Evolutionary conservation across 1,140 invertebrate species (phyloP), one percentile per base, ranked within the genome.

Genomic region (Apis laboriosa): DNA sequence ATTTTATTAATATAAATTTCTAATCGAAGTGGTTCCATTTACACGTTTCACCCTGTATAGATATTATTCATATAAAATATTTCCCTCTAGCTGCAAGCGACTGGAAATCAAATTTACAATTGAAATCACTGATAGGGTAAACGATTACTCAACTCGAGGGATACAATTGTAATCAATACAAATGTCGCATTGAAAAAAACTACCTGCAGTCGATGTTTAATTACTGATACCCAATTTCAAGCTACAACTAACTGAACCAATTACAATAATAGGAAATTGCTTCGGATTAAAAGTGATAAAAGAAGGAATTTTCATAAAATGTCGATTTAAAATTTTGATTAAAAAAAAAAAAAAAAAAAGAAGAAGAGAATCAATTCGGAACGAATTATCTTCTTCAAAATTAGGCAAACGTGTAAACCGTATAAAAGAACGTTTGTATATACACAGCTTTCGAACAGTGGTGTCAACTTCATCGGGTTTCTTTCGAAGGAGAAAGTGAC

Each of bases 101-200:
- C n/a, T 58, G 21, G 21, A 19, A 56, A 75, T 51, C 11, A 64
- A 58, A 3, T 76, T 81, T 58, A n/a, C 51, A 60, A n/a, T 55
- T 51, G 53, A 61, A 64, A 49, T 74, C 61, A 43, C 51, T 74
- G 64, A 19, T 3, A 24, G 28, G n/a, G 51, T 49, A 34, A 49
- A 9, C 51, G 55, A 63, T 60, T 67, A 80, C 61, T 17, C n/a
- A 19, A 51, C 21, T 72, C 56, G n/a, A 49, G 53, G 11, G 7
- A 9, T 49, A 58, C 53, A 43, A 43, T 68, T 68, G 5, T 77
- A 49, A 77, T 58, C 21, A 17, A 53, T 11, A 34, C 11, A 56
- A 11, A 49, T n/a, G 49, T 4, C 21, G n/a, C 15, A 28, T 15
- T 55, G 12, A 55, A 53, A 49, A 28, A 55, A 55, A 24, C 77